Evolutionary conservation across 2,113 vertebrate genomes (phyloP), one percentile per base, ranked within the genome.

Genomic region (Osmerus eperlanus): DNA sequence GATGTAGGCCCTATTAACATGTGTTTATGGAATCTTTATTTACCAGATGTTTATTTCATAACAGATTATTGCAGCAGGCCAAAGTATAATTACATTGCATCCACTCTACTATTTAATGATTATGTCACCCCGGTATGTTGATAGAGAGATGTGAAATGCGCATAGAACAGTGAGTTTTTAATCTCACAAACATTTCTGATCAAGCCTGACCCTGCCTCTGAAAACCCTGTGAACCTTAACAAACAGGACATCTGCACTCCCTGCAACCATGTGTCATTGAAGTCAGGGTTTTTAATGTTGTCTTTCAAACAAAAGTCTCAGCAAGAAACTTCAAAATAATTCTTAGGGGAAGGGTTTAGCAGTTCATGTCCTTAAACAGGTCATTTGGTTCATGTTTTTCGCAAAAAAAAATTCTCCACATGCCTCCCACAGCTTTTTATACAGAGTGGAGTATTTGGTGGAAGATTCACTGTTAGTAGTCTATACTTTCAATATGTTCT

Each of bases 361-460:
- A 65, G 62, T 65, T 65, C 29, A 64, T 64, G 62, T n/a, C 25
- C 62, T 64, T 29, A 65, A 14, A 29, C 15, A 41, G 60, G 28
- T 28, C 62, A 65, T 15, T n/a, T 6, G 29, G 62, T 19, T 65
- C 62, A 65, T 65, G 62, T 65, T 65, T 63, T 65, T 36, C 62
- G 13, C 29, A 36, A 47, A 47, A 47, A 12, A 1, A 47, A 47
- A 47, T 12, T 12, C 14, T 65, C 18, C 15, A 28, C 25, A 32
- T 65, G 25, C 28, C 62, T 19, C 29, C 16, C 12, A 28, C 23
- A 65, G 29, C 16, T 16, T 16, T 29, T 25, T 62, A 62, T 62
- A 21, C 60, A 62, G 15, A 21, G 28, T 25, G 18, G 59, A 25
- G 25, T 61, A 25, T 18, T 61, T 61, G 23, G 12, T 11, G 28